Evolutionary conservation across 2,797 vertebrate genomes (phyloP), one percentile per base, ranked within the genome.

Genomic region (Eulemur rubriventer): DNA sequence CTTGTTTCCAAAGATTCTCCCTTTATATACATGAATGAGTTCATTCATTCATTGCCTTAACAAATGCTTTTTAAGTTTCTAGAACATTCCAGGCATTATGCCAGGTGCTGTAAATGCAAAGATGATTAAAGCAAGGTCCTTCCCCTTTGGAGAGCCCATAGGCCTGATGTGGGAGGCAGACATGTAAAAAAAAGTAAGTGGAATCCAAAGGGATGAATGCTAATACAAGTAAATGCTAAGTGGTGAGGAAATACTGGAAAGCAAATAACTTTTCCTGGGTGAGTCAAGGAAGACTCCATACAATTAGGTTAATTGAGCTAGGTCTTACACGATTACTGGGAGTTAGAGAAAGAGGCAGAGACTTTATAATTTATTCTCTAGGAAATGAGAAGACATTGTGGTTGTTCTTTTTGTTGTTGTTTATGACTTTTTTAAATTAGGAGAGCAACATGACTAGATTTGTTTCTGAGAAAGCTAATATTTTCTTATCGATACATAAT

Each of bases 61-160:
- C 4, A 91, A 91, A 96, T 86, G 8, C 3, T 83, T 93, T 94
- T 63, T 79, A 87, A 90, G 61, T 90, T 92, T 88, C 82, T 88
- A 87, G 63, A 96, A 76, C 85, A 33, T 92, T 96, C 52, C 61
- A 76, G 84, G 65, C 35, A 92, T 33, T 73, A 28, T 75, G 24
- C 26, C 86, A 89, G 67, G 20, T 89, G 20, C 14, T 91, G 14
- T 88, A 89, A 94, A 91, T 81, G 43, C 61, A 85, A 96, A 95
- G 43, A 67, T 73, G 48, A 94, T 88, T 96, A 90, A 95, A 92
- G 43, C 17, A 79, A 92, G 43, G 30, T 43, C 33, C 7, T 67
- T 92, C 48, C 17, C 73, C 63, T 80, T 67, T 92, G n/a, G 8
- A 96, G 48, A 85, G 52, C 43, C 3, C 28, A 78, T 48, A 78